phyloP scores from a whole-genome alignment of 2,888 invertebrate genomes.

The Dryococelus australis region DNA sequence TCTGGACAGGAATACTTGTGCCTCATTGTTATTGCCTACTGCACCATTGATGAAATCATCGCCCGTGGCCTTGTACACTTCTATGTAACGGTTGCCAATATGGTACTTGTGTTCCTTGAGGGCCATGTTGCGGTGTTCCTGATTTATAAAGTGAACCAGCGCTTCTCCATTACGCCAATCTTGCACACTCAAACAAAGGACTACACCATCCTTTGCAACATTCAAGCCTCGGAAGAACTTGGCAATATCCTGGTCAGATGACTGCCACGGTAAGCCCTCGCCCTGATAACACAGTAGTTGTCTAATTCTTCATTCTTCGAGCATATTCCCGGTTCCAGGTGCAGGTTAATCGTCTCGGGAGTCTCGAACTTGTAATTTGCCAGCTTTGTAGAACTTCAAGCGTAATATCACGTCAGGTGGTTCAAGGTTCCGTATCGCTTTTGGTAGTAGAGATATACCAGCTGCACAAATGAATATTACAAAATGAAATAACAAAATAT shows the following conservation, averaged over 20 bases:
- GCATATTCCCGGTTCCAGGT: too few species aligned
- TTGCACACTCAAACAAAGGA: conserved; percentile 95
- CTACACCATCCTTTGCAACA: conserved; percentile 98
- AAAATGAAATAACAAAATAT: too few species aligned
- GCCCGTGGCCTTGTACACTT: conserved; percentile 97
- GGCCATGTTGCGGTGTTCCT: conserved; percentile 98
- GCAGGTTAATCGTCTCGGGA: too few species aligned
- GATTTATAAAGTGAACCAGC: conserved; percentile 90
- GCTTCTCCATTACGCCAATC: conserved; percentile 99
- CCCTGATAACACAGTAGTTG: conserved; percentile 95
- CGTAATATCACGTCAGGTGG: too few species aligned
- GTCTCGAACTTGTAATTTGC: too few species aligned
- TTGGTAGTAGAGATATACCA: too few species aligned
- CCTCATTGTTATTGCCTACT: too few species aligned
- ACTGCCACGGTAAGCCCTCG: conserved; percentile 99
- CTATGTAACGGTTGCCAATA: conserved; percentile 96
- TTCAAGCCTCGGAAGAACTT: conserved; percentile 99
- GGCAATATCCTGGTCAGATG: conserved; percentile 98
- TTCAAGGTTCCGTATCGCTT: too few species aligned
- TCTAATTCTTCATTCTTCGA: conserved; percentile 98
- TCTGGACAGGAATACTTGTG: too few species aligned
- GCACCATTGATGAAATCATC: conserved; percentile 98
- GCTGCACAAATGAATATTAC: too few species aligned
- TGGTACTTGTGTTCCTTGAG: conserved; percentile 98
- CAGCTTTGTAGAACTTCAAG: too few species aligned